These are phyloP conservation scores for Rhorus exstirpatorius DNA, from an alignment of 2,888 invertebrate genomes.

Conservation along the genomic window DNA sequence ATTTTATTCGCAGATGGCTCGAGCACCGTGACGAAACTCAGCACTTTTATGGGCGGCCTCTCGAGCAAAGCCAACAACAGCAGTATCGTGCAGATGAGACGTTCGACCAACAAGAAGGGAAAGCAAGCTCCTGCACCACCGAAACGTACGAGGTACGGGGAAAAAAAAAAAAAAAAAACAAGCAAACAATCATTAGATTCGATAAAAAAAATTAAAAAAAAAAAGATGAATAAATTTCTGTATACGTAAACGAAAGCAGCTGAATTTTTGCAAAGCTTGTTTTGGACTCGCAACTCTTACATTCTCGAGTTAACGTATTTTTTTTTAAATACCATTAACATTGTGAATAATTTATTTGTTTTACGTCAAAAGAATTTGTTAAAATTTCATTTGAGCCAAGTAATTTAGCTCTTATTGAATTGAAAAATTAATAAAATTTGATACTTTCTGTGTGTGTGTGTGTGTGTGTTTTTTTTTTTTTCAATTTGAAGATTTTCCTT, in stretches of 20 bases:
- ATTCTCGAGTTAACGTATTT: slow-evolving; percentile 12
- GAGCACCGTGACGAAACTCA: slow-evolving; percentile 88
- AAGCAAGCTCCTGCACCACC: slow-evolving; percentile 98
- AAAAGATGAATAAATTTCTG: background rate
- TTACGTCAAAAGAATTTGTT: too few relatives aligned
- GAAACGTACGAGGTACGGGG: slow-evolving; percentile 94
- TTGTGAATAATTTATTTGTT: too few relatives aligned
- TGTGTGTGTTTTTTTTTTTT: too few relatives aligned
- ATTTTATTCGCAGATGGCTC: slow-evolving; percentile 85
- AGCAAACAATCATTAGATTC: slow-evolving; percentile 28
- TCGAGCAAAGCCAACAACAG: slow-evolving; percentile 88
- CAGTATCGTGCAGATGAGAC: slow-evolving; percentile 93
- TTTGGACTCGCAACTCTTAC: background rate
- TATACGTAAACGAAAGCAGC: too few relatives aligned
- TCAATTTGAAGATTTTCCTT: too few relatives aligned
- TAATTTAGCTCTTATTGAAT: too few relatives aligned
- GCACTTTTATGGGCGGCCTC: slow-evolving; percentile 89
- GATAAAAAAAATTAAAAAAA: background rate
- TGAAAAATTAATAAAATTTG: too few relatives aligned
- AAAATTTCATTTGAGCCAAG: too few relatives aligned
- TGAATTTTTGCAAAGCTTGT: too few relatives aligned
- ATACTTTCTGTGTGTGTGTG: too few relatives aligned
- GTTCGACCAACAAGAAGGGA: slow-evolving; percentile 95
- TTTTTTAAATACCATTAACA: too few relatives aligned
- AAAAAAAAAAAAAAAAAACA: slow-evolving; percentile 42